Evolutionary conservation across 2,113 vertebrate genomes (phyloP).

Genomic region (Typhlomys cinereus): DNA sequence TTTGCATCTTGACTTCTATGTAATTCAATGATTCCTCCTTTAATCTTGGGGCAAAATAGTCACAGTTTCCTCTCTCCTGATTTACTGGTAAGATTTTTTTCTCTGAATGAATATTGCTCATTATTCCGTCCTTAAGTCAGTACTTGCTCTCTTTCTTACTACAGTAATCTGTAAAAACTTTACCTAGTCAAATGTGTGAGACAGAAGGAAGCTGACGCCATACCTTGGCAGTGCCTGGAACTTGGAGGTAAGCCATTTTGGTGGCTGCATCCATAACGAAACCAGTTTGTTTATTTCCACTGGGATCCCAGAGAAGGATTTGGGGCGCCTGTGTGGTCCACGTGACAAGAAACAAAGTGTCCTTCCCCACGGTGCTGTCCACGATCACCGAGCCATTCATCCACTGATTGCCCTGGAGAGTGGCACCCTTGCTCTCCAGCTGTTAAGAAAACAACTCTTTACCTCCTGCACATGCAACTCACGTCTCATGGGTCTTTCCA

Average conservation of each 20-base stretch:
- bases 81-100: background rate
- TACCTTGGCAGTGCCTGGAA: constrained; percentile 84
- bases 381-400: constrained; percentile 82
- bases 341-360: constrained; percentile 83
- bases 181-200: background rate
- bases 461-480: background rate
- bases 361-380: constrained; percentile 83
- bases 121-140: background rate
- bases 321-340: constrained; percentile 70
- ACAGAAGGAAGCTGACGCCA: background rate
- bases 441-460: constrained; percentile 64
- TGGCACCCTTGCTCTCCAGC: constrained; percentile 81
- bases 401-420: constrained; percentile 54
- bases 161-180: background rate
- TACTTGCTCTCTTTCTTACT: background rate
- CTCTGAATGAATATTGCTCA: background rate
- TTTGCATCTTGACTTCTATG: background rate
- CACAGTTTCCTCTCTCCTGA: background rate
- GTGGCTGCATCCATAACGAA: constrained; percentile 44
- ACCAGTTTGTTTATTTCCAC: constrained; percentile 58
- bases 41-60: background rate
- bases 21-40: background rate
- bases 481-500: background rate
- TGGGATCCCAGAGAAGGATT: constrained; percentile 79
- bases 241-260: constrained; percentile 75